These are phyloP conservation scores for Spilogale gracilis DNA, from an alignment of 2,113 vertebrate species.

Conservation along the genomic window DNA sequence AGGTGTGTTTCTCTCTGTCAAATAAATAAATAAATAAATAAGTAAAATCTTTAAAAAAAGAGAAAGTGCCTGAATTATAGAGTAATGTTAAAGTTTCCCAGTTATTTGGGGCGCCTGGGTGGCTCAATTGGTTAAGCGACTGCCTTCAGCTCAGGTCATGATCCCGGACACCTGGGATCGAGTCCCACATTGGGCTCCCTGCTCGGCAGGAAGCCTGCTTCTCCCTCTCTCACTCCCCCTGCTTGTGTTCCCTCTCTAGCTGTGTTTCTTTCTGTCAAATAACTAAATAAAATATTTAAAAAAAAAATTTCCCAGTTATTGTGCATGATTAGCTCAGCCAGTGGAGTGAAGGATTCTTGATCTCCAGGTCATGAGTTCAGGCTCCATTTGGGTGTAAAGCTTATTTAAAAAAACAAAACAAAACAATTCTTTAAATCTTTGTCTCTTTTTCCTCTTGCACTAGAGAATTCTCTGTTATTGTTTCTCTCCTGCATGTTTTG, in stretches of 20 bases:
- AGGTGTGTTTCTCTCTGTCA: too few relatives aligned
- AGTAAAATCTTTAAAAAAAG: too few relatives aligned
- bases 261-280: too few relatives aligned
- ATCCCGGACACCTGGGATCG: too few relatives aligned
- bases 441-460: not conserved
- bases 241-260: too few relatives aligned
- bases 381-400: not conserved
- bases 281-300: too few relatives aligned
- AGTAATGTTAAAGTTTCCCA: not conserved
- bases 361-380: not conserved
- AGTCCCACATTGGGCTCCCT: too few relatives aligned
- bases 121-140: too few relatives aligned
- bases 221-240: too few relatives aligned
- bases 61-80: not conserved
- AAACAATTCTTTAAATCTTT: conserved; percentile 12
- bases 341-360: not conserved
- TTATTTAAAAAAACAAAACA: not conserved
- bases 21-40: too few relatives aligned
- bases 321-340: not conserved
- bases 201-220: too few relatives aligned
- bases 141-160: too few relatives aligned
- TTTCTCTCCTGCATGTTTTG: conserved; percentile 6
- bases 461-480: conserved; percentile 22
- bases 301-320: not conserved
- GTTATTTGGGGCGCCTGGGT: not conserved